Base-by-base conservation (phyloP, 1,140 invertebrate species). In the Venturia canescens region DNA sequence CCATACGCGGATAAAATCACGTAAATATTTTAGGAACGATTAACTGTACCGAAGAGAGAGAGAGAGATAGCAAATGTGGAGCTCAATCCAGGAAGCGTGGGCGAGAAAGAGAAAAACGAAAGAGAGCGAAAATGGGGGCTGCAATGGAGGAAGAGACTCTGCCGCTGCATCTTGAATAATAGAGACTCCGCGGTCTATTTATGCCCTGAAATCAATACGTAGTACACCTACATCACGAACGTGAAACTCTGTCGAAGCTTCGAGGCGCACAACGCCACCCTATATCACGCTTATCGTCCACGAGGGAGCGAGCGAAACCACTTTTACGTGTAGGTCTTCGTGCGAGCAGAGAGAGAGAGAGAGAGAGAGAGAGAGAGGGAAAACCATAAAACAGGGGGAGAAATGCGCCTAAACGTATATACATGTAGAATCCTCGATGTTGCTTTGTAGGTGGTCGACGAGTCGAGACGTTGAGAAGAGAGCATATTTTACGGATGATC, bases 191-290 rank as follows among this genome's bases (percentile, higher is more conserved):
- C 79, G 83, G 85, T 87, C 84, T 88, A 86, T 87, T 88, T 86
- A 87, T 86, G 84, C 83, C 67, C 78, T 84, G 80, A 87, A 88
- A 88, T 87, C 84, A 88, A 88, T 88, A 88, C 82, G 78, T 53
- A 53, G 71, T 74, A 74, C 83, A 78, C 84, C 85, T 83, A 87
- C 83, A 88, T 86, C 81, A 79, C 71, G 76, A 69, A 76, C 60
- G 84, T 75, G 77, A 85, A 84, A 83, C 82, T 80, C 66, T 80
- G 84, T 82, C 79, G 80, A 74, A 75, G 38, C 76, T 70, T 80
- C 75, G 83, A 75, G 74, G 81, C 78, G 63, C 27, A 53, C 72
- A 29, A 18, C 3, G 16, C 66, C 27, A 15, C 60, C n/a, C 66
- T 69, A 31, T 69, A 31, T 31, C 26, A 13, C 26, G 13, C 66